Evolutionary conservation across 2,113 vertebrate genomes (phyloP).

Genomic region (Xiphophorus hellerii): DNA sequence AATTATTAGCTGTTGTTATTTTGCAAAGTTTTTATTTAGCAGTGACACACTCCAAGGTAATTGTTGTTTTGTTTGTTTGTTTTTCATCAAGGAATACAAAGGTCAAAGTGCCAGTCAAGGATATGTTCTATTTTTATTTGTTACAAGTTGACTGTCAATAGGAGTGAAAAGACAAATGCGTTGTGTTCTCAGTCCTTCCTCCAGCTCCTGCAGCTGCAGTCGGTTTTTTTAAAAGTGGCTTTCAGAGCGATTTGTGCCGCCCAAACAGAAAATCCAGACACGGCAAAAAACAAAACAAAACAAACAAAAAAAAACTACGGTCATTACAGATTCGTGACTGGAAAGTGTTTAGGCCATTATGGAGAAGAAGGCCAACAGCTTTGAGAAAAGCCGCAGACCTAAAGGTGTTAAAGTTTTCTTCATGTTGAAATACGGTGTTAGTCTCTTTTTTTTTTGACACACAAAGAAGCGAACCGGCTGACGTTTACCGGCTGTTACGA

Average conservation of each 20-base stretch:
- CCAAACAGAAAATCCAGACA: conserved; percentile 11
- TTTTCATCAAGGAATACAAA: neutral
- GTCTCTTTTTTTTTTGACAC: neutral
- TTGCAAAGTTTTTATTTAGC: neutral
- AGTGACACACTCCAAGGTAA: neutral
- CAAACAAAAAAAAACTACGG: conserved; percentile 1
- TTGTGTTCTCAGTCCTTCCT: conserved; percentile 8
- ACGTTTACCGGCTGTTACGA: neutral
- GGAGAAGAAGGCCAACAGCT: neutral
- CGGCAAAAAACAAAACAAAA: no score
- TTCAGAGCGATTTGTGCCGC: conserved; percentile 34
- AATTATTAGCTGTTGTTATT: neutral
- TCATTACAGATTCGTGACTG: conserved; percentile 13
- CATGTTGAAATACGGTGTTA: neutral
- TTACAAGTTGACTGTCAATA: neutral
- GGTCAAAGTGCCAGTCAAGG: neutral
- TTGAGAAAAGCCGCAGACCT: neutral
- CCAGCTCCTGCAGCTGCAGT: conserved; percentile 3
- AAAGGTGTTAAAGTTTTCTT: neutral
- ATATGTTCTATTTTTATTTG: conserved; percentile 4
- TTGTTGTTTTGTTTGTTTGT: neutral
- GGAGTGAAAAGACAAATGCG: conserved; percentile 8
- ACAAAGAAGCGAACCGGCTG: neutral
- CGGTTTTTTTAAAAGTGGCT: conserved; percentile 6
- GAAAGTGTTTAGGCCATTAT: neutral